Percentiles rank a stretch among this genome's conserved stretches.
Conservation (phyloP, 1,140 invertebrate species). For the Rhynchophorus ferrugineus region DNA sequence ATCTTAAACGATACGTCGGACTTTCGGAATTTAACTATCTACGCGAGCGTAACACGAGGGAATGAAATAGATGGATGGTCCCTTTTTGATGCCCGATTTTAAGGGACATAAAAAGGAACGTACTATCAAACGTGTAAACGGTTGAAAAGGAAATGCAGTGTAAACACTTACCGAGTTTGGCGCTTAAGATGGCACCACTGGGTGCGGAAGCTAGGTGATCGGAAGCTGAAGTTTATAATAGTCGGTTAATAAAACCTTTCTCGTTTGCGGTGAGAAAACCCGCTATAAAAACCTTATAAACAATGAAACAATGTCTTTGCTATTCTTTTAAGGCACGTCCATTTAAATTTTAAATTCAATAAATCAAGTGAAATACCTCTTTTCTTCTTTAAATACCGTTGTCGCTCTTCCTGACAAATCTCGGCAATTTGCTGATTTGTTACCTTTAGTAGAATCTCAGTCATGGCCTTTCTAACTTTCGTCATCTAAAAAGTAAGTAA, state of each 20-base stretch:
- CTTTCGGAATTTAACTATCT: too few relatives aligned
- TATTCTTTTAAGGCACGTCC: neutral
- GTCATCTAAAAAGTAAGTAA: constrained; percentile 62
- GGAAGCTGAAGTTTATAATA: constrained; percentile 38
- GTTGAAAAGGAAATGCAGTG: neutral
- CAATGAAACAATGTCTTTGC: neutral
- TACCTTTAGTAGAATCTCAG: constrained; percentile 87
- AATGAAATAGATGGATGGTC: too few relatives aligned
- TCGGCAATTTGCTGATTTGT: constrained; percentile 80
- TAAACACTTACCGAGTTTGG: constrained; percentile 36
- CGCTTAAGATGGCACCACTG: constrained; percentile 36
- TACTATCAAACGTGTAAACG: neutral
- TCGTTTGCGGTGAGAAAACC: constrained; percentile 1
- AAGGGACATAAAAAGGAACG: too few relatives aligned
- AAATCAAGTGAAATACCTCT: constrained; percentile 35
- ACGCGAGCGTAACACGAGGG: too few relatives aligned
- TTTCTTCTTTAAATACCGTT: constrained; percentile 42
- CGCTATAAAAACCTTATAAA: constrained; percentile 15
- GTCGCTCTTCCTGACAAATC: constrained; percentile 70
- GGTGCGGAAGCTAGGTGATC: constrained; percentile 35
- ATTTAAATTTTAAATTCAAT: neutral
- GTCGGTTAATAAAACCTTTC: constrained; percentile 16
- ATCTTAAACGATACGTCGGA: too few relatives aligned
- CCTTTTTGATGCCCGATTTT: too few relatives aligned
- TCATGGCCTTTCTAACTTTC: constrained; percentile 75